Evolutionary conservation across 2,888 invertebrate species (phyloP).

Genomic region (Cybosia mesomella): DNA sequence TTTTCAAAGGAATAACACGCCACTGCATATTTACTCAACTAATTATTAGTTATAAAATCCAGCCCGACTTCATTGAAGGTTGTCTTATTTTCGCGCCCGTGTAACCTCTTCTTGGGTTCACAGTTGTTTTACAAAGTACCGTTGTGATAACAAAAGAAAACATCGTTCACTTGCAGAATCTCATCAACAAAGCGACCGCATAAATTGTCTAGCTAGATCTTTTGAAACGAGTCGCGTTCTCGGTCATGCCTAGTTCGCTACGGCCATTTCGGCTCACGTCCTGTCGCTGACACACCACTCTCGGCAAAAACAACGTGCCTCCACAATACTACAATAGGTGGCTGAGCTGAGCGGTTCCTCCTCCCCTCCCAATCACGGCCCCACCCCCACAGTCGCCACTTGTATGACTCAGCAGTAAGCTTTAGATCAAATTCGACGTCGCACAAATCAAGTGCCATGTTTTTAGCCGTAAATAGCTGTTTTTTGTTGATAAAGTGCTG

Average conservation of each 20-base stretch:
- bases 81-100: slow-evolving; percentile 16
- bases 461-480: slow-evolving; percentile 73
- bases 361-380: slow-evolving; percentile 53
- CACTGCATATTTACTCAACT: slow-evolving; percentile 25
- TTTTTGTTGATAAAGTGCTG: slow-evolving; percentile 72
- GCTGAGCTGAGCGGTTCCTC: slow-evolving; percentile 76
- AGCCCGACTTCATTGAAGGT: slow-evolving; percentile 13
- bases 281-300: slow-evolving; percentile 79
- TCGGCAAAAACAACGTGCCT: slow-evolving; percentile 82
- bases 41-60: slow-evolving; percentile 35
- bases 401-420: slow-evolving; percentile 80
- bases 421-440: slow-evolving; percentile 82
- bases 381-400: slow-evolving; percentile 64
- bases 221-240: slow-evolving; percentile 59
- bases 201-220: slow-evolving; percentile 65
- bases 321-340: slow-evolving; percentile 81
- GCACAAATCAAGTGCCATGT: slow-evolving; percentile 76
- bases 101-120: slow-evolving; percentile 14
- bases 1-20: slow-evolving; percentile 23
- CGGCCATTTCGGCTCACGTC: slow-evolving; percentile 63
- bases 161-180: slow-evolving; percentile 54
- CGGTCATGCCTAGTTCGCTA: slow-evolving; percentile 62
- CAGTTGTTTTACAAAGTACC: slow-evolving; percentile 35
- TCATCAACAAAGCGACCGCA: slow-evolving; percentile 57
- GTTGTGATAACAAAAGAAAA: slow-evolving; percentile 43